Base-by-base conservation (phyloP, 2,113 vertebrate genomes). In the Danionella cerebrum region DNA sequence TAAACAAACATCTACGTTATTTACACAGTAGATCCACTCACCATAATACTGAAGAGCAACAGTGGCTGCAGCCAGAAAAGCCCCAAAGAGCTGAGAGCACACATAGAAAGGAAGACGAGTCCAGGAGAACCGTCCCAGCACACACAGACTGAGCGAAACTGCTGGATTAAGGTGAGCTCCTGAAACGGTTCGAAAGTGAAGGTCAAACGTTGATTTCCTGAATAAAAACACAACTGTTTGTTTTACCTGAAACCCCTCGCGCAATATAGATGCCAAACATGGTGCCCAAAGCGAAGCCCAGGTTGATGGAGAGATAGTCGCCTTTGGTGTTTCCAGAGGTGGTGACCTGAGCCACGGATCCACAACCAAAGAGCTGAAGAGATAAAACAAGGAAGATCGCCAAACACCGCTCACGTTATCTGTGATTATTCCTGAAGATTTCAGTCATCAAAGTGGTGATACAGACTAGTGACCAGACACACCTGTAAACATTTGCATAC, bases 81-180 rank as follows among this genome's bases (percentile, higher is more conserved):
- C 84, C 1, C 79, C 87, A 0, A 79, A 4, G 5, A 78, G 14
- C 76, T 94, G 91, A 35, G 89, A 74, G 0, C 82, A 9, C 19
- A 45, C 1, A 1, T 90, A 95, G 63, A 92, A 74, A 0, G 90
- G 92, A 5, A 95, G 63, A 33, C 88, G 90, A 44, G 69, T 52
- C 92, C 92, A 93, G 0, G 89, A 82, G n/a, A 91, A 73, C 57
- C 79, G 78, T 14, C 80, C 88, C 47, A 89, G 1, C 36, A 88
- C 64, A 21, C 90, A 91, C 80, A 93, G 25, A 69, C 87, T 74
- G 11, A 97, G 66, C 16, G 93, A 86, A 19, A 91, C 91, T 0
- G 92, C 90, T 0, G 91, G 93, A 71, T 95, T 97, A 77, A 97
- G 80, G 53, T 94, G 92, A 19, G 90, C 92, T 0, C 91, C 93